phyloP scores from a whole-genome alignment of 2,113 vertebrate genomes.

The Clupea harengus region DNA sequence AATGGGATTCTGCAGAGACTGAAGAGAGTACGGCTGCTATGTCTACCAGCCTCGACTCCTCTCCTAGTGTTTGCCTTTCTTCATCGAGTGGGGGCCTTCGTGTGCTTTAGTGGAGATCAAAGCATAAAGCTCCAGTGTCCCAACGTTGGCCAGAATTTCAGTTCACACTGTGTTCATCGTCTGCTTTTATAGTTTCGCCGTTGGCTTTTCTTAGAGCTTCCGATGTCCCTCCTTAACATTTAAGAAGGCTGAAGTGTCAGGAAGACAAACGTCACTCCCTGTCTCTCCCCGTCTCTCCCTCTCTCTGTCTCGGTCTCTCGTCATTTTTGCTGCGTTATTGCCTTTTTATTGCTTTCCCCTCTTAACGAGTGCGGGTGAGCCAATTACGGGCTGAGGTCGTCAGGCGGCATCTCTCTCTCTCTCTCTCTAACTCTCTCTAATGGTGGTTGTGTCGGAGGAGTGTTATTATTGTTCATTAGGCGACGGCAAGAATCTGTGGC shows the following conservation, averaged over 20 bases:
- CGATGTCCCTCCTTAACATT: not conserved
- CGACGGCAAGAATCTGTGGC: not conserved
- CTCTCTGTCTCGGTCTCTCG: not conserved
- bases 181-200: not conserved
- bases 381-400: not conserved
- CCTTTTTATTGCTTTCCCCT: not conserved
- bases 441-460: not conserved
- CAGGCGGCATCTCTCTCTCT: not conserved
- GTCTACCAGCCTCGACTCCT: not conserved
- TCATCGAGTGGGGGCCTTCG: not conserved
- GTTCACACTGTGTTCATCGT: not conserved
- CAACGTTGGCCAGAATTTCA: not conserved
- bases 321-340: not conserved
- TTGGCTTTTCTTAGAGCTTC: not conserved
- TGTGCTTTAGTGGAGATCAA: not conserved
- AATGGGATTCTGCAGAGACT: not conserved
- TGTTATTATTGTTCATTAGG: slow-evolving; percentile 9
- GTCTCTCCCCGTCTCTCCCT: not conserved
- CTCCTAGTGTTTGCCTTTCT: not conserved
- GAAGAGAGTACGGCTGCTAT: not conserved
- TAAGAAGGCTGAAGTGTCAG: not conserved
- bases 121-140: not conserved
- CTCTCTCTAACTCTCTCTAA: slow-evolving; percentile 1
- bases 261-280: not conserved
- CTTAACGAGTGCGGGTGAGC: not conserved